phyloP scores from a whole-genome alignment of 1,140 invertebrate species.

The Vanessa tameamea region DNA sequence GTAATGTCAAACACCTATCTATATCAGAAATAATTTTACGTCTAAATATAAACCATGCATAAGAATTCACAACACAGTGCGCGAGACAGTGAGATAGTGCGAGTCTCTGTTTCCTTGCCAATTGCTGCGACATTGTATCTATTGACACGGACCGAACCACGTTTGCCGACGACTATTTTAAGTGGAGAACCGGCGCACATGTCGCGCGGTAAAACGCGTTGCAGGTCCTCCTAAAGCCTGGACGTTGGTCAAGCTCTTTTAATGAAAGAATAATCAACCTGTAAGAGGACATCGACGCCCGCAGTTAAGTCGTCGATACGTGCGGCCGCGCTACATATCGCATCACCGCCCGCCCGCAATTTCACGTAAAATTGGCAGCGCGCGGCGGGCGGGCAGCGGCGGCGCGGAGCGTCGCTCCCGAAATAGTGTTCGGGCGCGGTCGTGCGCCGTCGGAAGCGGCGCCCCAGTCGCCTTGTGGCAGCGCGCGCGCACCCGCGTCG shows the following conservation, averaged over 20 bases:
- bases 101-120: conserved; percentile 78
- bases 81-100: conserved; percentile 79
- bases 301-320: conserved; percentile 48
- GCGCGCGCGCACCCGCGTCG: conserved; percentile 76
- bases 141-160: conserved; percentile 72
- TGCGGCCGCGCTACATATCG: conserved; percentile 73
- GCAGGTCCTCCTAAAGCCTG: conserved; percentile 36
- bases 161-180: conserved; percentile 69
- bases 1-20: conserved; percentile 81
- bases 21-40: conserved; percentile 79
- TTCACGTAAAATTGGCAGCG: conserved; percentile 80
- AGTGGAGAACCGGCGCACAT: conserved; percentile 62
- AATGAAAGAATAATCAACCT: conserved; percentile 57
- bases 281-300: conserved; percentile 43
- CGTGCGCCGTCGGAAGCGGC: conserved; percentile 65
- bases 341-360: conserved; percentile 80
- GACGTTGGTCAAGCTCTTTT: conserved; percentile 47
- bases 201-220: conserved; percentile 41
- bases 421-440: conserved; percentile 78
- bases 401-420: conserved; percentile 76
- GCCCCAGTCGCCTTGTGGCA: conserved; percentile 74
- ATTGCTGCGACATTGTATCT: conserved; percentile 78
- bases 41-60: conserved; percentile 80
- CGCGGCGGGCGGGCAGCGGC: conserved; percentile 72
- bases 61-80: conserved; percentile 80